Evolutionary conservation across 2,797 vertebrate genomes (phyloP).

Genomic region (Anomalospiza imberbis): DNA sequence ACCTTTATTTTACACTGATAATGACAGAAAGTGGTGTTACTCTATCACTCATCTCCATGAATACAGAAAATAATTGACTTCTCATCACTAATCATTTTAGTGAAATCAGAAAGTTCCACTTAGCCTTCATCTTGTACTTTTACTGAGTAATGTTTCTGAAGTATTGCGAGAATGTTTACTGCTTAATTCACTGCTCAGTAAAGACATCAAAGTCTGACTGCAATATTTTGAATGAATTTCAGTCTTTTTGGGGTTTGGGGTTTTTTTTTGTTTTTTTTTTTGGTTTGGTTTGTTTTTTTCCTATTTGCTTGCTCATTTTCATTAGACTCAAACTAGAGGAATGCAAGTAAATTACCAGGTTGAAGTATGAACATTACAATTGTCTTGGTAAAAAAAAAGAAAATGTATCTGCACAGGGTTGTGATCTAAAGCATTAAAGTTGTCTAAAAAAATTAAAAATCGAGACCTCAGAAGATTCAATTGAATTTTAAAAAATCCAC

Average conservation of each 20-base stretch:
- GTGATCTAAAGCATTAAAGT: background rate
- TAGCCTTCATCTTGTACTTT: background rate
- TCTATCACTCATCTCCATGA: slow-evolving; percentile 27
- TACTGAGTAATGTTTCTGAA: background rate
- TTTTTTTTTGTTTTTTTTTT: background rate
- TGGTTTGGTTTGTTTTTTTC: background rate
- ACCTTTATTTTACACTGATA: slow-evolving; percentile 64
- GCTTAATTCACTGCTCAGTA: background rate
- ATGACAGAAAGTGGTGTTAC: slow-evolving; percentile 39
- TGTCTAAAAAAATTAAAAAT: background rate
- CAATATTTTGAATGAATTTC: background rate
- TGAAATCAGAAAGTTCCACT: slow-evolving; percentile 1
- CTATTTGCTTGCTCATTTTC: background rate
- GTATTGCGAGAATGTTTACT: background rate
- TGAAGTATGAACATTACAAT: background rate
- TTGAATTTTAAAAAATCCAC: background rate
- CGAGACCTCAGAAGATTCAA: background rate
- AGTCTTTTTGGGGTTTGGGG: background rate
- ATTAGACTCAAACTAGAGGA: background rate
- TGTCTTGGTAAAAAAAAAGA: background rate
- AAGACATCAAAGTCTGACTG: background rate
- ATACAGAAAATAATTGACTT: slow-evolving; percentile 55
- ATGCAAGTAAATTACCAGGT: background rate
- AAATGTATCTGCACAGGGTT: background rate
- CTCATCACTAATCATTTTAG: slow-evolving; percentile 45